Base-by-base conservation (phyloP, 2,888 invertebrate genomes). In the Hirtodrosophila trivittata region DNA sequence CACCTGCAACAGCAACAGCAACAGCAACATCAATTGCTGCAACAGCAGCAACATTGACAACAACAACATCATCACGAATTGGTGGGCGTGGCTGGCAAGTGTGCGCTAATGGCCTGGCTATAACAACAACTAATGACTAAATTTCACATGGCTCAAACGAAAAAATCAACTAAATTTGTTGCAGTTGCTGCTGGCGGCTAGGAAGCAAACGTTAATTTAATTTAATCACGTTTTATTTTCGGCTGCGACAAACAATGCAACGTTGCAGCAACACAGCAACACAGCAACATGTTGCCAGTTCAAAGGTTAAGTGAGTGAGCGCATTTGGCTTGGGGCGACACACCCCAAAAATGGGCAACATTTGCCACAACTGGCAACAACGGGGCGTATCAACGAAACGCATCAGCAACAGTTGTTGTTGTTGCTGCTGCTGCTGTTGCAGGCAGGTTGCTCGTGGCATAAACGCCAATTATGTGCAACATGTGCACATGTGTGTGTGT, bases 221-320 rank as follows among this genome's bases (percentile, higher is more conserved):
- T 82, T 82, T 83, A 82, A 82, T 82, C 81, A 82, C 81, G 81
- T 82, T 82, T 83, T 74, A 67, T 73, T 56, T 60, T 42, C 47
- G 69, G 42, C 42, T 59, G 75, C 74, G 75, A 76, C 75, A 76
- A 81, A 77, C 77, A 77, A 77, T 70, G 75, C 63, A 65, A 56
- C 56, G 30, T 38, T 12, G 43, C 52, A 56, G 49, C 51, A 42
- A 32, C 28, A 28, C 64, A 47, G 21, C 47, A 26, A 30, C 14
- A 38, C 68, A 37, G 33, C 47, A 72, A 72, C 66, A 75, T 52
- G 67, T 58, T 81, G 67, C 54, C 71, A 77, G 86, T 86, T 84
- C 86, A 82, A 82, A 83, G 81, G 86, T 82, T 82, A 82, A 82
- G 84, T 83, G 81, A 82, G 81, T 82, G 86, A 84, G 86, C 86